Evolutionary conservation across 2,797 vertebrate species (phyloP).

Genomic region (Enoplosus armatus): DNA sequence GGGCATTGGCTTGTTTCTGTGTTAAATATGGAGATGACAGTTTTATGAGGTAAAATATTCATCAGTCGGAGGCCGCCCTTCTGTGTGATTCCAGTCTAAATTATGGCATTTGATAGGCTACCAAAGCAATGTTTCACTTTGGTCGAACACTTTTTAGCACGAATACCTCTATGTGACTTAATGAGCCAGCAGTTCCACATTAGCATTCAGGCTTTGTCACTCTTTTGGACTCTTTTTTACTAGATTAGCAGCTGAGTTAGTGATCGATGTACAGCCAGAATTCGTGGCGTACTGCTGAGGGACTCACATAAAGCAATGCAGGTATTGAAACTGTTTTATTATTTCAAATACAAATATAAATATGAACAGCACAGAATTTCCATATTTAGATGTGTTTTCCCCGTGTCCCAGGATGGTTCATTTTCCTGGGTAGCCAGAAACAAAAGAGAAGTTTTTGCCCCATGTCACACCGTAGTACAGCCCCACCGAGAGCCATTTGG

Average conservation of each 20-base stretch:
- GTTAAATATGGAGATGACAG: slow-evolving; percentile 85
- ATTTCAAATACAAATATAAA: slow-evolving; percentile 56
- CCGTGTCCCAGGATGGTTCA: slow-evolving; percentile 42
- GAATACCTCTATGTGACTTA: slow-evolving; percentile 61
- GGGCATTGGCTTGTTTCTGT: slow-evolving; percentile 83
- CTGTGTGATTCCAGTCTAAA: slow-evolving; percentile 73
- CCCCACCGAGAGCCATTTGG: slow-evolving; percentile 68
- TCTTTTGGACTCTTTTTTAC: slow-evolving; percentile 57
- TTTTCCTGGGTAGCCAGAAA: slow-evolving; percentile 57
- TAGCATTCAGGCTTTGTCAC: slow-evolving; percentile 69
- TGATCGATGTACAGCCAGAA: slow-evolving; percentile 53
- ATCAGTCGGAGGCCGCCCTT: slow-evolving; percentile 69
- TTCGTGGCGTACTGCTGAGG: slow-evolving; percentile 34
- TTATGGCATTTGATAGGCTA: slow-evolving; percentile 73
- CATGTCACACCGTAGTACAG: slow-evolving; percentile 56
- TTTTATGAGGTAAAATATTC: slow-evolving; percentile 85
- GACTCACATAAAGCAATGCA: slow-evolving; percentile 46
- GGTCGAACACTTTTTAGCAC: slow-evolving; percentile 61
- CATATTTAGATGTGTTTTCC: slow-evolving; percentile 59
- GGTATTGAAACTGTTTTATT: slow-evolving; percentile 47
- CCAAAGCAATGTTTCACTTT: slow-evolving; percentile 76
- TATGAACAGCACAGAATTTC: slow-evolving; percentile 31
- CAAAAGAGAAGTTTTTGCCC: slow-evolving; percentile 61
- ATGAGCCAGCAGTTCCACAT: slow-evolving; percentile 67
- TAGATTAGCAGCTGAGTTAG: slow-evolving; percentile 64